These are phyloP conservation scores for Lasioglossum pauxillum DNA, from an alignment of 2,888 invertebrate genomes.

Conservation along the genomic window DNA sequence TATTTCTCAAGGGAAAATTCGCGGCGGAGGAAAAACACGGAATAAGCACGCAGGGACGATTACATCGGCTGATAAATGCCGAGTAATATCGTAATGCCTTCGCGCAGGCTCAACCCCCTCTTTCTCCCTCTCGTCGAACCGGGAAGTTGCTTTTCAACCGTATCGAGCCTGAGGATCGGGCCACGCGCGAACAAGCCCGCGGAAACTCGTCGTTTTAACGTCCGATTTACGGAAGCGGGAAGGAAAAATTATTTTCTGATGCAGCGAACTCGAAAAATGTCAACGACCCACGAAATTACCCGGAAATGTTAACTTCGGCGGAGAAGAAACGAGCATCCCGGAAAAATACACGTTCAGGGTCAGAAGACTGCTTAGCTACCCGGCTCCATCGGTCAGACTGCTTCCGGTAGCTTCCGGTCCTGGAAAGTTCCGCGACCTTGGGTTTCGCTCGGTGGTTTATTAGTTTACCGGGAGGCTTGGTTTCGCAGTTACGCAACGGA, in stretches of 20 bases:
- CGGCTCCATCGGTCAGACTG: background rate
- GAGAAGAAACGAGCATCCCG: background rate
- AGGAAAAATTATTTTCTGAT: background rate
- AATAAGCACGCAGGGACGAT: conserved; percentile 42
- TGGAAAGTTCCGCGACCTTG: conserved; percentile 63
- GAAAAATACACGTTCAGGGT: background rate
- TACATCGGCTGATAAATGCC: conserved; percentile 48
- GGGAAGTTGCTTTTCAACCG: background rate
- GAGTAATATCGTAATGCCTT: conserved; percentile 11
- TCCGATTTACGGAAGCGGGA: background rate
- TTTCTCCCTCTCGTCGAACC: background rate
- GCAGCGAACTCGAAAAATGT: background rate
- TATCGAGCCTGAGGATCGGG: background rate
- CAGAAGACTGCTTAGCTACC: background rate
- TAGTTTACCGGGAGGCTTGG: conserved; percentile 50
- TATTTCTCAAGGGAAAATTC: conserved; percentile 52
- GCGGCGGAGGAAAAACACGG: conserved; percentile 32
- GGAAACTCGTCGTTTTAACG: background rate
- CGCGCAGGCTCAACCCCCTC: background rate
- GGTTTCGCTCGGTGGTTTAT: conserved; percentile 36
- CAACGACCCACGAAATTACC: no score
- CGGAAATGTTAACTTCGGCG: background rate
- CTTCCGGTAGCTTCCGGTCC: conserved; percentile 26
- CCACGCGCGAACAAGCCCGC: background rate
- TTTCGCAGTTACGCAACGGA: conserved; percentile 58